A percentile compares a stretch with the other conserved stretches of the same genome.
Evolutionary conservation across 2,888 invertebrate species (phyloP).

Genomic region (Caenorhabditis angaria): DNA sequence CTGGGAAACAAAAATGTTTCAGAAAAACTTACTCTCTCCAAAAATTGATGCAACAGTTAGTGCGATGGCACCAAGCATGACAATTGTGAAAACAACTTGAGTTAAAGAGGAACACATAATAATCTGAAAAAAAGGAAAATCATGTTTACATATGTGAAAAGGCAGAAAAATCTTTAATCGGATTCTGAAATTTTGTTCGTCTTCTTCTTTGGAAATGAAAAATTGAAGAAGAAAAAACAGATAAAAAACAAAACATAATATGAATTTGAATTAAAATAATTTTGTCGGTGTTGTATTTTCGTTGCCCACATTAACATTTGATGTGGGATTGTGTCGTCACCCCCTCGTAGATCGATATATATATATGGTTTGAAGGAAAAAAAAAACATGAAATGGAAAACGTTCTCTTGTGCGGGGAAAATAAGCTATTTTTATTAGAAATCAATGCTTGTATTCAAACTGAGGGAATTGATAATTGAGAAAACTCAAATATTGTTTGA

Average conservation of each 20-base stretch:
- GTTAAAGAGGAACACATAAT: constrained; percentile 46
- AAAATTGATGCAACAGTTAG: constrained; percentile 32
- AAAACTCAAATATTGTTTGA: too few species aligned
- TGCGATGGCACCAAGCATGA: constrained; percentile 40
- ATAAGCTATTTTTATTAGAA: background rate
- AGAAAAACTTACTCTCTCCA: constrained; percentile 17
- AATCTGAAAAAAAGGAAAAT: background rate
- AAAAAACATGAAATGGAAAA: background rate
- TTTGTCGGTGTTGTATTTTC: background rate
- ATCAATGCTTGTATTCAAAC: constrained; percentile 11
- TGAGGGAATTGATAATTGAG: constrained; percentile 10
- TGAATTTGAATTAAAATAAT: background rate
- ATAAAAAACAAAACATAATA: background rate
- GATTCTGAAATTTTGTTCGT: background rate
- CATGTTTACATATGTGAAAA: background rate
- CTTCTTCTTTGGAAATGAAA: background rate
- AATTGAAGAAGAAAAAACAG: constrained; percentile 5
- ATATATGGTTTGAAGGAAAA: too few species aligned
- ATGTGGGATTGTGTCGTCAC: background rate
- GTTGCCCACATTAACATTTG: background rate
- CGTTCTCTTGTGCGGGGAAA: background rate
- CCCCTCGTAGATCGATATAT: background rate
- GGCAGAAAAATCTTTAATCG: background rate
- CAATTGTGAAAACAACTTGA: constrained; percentile 35
- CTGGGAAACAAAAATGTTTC: background rate